These are phyloP conservation scores for Blera fallax DNA, from an alignment of 2,888 invertebrate genomes.

Conservation along the genomic window DNA sequence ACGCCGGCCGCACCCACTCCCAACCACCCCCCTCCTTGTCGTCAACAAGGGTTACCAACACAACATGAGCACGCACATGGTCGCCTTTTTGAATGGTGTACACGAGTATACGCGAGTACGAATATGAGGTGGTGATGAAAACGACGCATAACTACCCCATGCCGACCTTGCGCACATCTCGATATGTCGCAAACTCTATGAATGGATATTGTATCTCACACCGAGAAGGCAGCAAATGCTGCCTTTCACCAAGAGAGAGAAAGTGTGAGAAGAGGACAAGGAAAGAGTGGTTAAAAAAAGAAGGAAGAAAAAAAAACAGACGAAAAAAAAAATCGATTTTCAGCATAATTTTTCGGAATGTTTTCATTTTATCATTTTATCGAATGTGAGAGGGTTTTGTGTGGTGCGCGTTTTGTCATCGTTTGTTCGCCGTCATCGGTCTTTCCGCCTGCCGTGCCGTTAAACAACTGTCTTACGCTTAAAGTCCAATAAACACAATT, in stretches of 20 bases:
- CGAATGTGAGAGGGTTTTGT: slow-evolving; percentile 23
- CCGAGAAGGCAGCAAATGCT: neutral
- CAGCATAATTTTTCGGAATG: slow-evolving; percentile 57
- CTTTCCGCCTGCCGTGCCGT: neutral
- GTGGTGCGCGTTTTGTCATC: slow-evolving; percentile 34
- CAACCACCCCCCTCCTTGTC: no score
- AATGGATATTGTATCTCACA: slow-evolving; percentile 60
- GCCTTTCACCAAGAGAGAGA: slow-evolving; percentile 8
- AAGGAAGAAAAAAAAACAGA: slow-evolving; percentile 30
- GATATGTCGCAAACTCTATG: slow-evolving; percentile 34
- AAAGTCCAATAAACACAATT: slow-evolving; percentile 12
- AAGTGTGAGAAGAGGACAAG: neutral
- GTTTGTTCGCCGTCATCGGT: slow-evolving; percentile 17
- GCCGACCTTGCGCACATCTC: slow-evolving; percentile 45
- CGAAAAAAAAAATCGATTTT: slow-evolving; percentile 64
- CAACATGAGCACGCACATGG: slow-evolving; percentile 28
- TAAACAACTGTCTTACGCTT: neutral
- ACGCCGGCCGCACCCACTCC: slow-evolving; percentile 4
- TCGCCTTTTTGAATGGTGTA: slow-evolving; percentile 19
- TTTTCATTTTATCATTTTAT: slow-evolving; percentile 38
- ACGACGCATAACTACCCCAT: slow-evolving; percentile 27
- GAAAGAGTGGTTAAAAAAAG: slow-evolving; percentile 1
- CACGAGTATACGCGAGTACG: neutral
- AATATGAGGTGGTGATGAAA: neutral
- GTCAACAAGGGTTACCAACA: neutral